These are phyloP conservation scores for Eupsilia transversa DNA, from an alignment of 2,888 invertebrate species.

Conservation along the genomic window DNA sequence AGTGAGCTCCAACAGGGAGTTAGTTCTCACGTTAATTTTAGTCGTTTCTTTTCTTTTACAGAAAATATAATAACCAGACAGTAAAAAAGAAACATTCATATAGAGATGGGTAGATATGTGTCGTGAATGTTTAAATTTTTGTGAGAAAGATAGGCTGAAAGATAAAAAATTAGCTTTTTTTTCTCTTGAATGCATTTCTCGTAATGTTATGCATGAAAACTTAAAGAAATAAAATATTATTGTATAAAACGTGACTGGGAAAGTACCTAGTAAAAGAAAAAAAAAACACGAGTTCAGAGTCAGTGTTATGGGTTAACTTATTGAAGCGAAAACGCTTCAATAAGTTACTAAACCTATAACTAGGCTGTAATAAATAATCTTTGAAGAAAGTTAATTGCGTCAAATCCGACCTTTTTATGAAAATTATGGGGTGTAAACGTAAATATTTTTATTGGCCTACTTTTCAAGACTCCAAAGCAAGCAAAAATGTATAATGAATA, in stretches of 20 bases:
- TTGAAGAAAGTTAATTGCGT: slow-evolving; percentile 20
- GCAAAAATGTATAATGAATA: slow-evolving; percentile 2
- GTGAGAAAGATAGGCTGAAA: no score
- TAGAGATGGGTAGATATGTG: no score
- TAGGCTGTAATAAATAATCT: slow-evolving; percentile 1
- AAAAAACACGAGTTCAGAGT: neutral
- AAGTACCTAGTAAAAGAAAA: neutral
- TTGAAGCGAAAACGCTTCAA: neutral
- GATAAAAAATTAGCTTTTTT: no score
- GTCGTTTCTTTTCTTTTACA: slow-evolving; percentile 31
- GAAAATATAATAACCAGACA: neutral
- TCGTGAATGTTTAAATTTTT: no score
- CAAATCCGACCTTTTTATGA: slow-evolving; percentile 42
- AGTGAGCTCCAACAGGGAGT: slow-evolving; percentile 7
- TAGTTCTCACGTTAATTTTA: slow-evolving; percentile 35
- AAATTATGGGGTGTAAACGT: slow-evolving; percentile 39
- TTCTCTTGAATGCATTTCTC: no score
- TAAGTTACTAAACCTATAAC: neutral
- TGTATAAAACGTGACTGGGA: neutral
- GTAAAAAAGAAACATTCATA: neutral
- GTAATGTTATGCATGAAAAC: no score
- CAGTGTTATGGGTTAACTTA: neutral
- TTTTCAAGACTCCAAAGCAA: slow-evolving; percentile 24
- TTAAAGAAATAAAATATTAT: no score
- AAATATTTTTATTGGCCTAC: slow-evolving; percentile 43